phyloP scores from a whole-genome alignment of 2,888 invertebrate species.

The Scaptomyza cyrtandrae region DNA sequence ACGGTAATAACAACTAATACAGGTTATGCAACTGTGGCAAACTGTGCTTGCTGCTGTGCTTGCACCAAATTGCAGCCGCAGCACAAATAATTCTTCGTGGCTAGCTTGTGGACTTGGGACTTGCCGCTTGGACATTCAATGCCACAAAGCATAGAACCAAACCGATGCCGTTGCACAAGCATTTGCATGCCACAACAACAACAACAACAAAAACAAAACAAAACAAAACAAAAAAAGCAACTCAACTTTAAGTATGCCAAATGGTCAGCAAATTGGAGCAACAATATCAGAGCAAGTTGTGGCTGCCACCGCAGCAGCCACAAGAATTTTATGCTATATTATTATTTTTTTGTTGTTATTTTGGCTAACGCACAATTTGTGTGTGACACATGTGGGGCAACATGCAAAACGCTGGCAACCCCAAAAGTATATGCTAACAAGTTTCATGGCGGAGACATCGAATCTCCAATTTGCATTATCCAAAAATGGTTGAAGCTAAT shows the following conservation, averaged over 20 bases:
- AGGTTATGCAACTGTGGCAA: constrained; percentile 72
- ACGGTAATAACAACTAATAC: constrained; percentile 78
- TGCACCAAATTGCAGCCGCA: constrained; percentile 56
- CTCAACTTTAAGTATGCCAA: constrained; percentile 64
- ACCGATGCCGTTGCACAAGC: constrained; percentile 59
- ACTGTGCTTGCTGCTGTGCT: constrained; percentile 27
- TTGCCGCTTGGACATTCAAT: constrained; percentile 42
- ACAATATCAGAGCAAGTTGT: constrained; percentile 22
- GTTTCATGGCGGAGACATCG: constrained; percentile 22
- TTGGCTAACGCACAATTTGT: constrained; percentile 63
- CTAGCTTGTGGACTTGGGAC: constrained; percentile 22
- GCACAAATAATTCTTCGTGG: constrained; percentile 48
- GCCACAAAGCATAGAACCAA: constrained; percentile 31
- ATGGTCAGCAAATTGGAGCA: constrained; percentile 75
- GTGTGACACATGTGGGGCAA: constrained; percentile 72
- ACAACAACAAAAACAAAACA: constrained; percentile 24
- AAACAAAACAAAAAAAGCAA: constrained; percentile 1
- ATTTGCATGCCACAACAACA: constrained; percentile 67
- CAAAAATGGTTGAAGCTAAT: constrained; percentile 11
- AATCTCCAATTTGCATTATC: constrained; percentile 27
- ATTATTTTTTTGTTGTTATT: background rate
- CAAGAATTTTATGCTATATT: constrained; percentile 4
- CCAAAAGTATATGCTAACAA: constrained; percentile 46
- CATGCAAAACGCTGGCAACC: constrained; percentile 37
- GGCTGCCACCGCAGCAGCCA: constrained; percentile 4